Evolutionary conservation across 2,888 invertebrate genomes (phyloP).

Genomic region (Metallyticus violacea): DNA sequence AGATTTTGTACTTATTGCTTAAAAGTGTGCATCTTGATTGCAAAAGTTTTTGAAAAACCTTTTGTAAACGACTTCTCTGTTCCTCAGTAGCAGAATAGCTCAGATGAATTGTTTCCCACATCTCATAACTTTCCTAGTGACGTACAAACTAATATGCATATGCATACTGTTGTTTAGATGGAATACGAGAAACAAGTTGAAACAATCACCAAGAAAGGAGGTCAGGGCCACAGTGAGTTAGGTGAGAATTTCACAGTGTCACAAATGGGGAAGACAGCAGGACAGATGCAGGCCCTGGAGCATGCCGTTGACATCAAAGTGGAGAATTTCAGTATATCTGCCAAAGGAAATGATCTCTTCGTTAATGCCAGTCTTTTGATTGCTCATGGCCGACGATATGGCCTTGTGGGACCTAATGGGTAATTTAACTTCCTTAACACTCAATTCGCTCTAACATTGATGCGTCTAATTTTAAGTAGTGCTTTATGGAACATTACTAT

Average conservation of each 20-base stretch:
- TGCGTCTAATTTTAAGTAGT: too few species aligned
- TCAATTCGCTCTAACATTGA: too few species aligned
- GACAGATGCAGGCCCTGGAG: conserved; percentile 76
- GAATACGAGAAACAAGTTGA: conserved; percentile 89
- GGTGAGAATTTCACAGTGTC: conserved; percentile 96
- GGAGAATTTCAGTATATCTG: conserved; percentile 96
- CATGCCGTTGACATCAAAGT: conserved; percentile 97
- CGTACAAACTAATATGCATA: neutral
- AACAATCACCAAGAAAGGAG: conserved; percentile 78
- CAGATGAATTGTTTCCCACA: too few species aligned
- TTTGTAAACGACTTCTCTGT: too few species aligned
- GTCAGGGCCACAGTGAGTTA: conserved; percentile 83
- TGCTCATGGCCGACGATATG: conserved; percentile 91
- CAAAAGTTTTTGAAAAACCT: too few species aligned
- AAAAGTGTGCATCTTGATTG: too few species aligned
- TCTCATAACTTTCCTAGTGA: too few species aligned
- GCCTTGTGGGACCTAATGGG: conserved; percentile 98
- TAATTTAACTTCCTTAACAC: too few species aligned
- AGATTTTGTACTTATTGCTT: too few species aligned
- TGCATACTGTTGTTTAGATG: conserved; percentile 51
- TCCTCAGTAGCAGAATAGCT: too few species aligned
- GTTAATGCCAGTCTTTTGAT: conserved; percentile 93
- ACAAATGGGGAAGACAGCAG: conserved; percentile 64
- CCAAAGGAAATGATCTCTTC: conserved; percentile 95
- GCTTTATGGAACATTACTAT: too few species aligned